Conservation (phyloP, 2,888 invertebrate species). For the Crossocerus cetratus region DNA sequence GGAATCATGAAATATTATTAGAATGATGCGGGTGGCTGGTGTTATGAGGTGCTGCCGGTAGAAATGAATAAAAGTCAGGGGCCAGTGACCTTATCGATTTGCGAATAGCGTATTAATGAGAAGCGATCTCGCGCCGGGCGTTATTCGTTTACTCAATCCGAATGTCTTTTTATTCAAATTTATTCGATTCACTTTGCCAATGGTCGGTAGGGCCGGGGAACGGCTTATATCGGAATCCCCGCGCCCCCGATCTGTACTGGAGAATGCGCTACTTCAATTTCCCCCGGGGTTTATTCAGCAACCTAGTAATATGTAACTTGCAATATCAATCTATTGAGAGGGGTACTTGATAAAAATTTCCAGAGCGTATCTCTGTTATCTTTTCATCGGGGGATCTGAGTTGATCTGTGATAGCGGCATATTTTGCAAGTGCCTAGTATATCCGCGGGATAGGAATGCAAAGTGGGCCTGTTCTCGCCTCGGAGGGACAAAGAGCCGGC, state of each 20-base stretch:
- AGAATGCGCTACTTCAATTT: not conserved
- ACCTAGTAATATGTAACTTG: not conserved
- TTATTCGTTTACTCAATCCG: conserved; percentile 2
- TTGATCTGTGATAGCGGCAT: too few species aligned
- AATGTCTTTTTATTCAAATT: not conserved
- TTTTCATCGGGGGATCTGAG: too few species aligned
- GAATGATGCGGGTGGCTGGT: too few species aligned
- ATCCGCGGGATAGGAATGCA: conserved; percentile 29
- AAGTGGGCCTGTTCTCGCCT: conserved; percentile 58
- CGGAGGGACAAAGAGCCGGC: conserved; percentile 65
- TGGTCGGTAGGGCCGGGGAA: not conserved
- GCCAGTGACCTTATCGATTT: not conserved
- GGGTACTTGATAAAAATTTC: too few species aligned
- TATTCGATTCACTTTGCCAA: not conserved
- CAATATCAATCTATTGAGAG: too few species aligned
- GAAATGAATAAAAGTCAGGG: too few species aligned
- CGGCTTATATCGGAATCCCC: not conserved
- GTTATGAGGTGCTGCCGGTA: too few species aligned
- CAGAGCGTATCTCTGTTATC: too few species aligned
- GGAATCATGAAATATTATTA: too few species aligned
- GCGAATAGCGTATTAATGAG: conserved; percentile 4
- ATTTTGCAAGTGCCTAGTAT: too few species aligned
- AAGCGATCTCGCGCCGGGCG: not conserved
- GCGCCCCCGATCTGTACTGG: conserved; percentile 2
- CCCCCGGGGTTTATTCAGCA: not conserved